Evolutionary conservation across 2,888 invertebrate genomes (phyloP), one percentile per base, ranked within the genome.

Genomic region (Acanthacorydalis orientalis): DNA sequence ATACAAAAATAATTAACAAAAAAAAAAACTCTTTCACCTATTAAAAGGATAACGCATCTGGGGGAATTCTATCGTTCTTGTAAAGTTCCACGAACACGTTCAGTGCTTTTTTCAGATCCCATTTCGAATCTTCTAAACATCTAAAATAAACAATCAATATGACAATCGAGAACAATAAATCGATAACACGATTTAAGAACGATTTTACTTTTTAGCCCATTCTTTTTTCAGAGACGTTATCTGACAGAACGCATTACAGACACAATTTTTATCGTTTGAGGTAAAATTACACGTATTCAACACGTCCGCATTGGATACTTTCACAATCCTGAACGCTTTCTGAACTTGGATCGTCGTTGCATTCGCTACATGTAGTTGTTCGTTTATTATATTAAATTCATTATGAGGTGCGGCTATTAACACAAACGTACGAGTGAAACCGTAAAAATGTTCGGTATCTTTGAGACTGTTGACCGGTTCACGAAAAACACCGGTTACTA

Each of bases 361-460:
- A 50, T 60, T 70, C 37, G 75, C 72, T 58, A 83, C 69, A 57
- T 75, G 73, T 10, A 80, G 55, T 67, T 78, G 72, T 57, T 85
- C 85, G 57, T 83, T 80, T 2, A 67, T 58, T 46, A 86, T 80
- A 52, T 73, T 73, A 59, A 77, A 81, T 48, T 77, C 73, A 1
- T 57, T 54, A 1, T 65, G 65, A 23, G 69, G 65, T 6, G 58
- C 57, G 0, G 68, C 63, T 4, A 63, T 57, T 12, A 83, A 57
- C 1, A 74, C 66, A 46, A 82, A 71, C 0, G 75, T 75, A 38
- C 79, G 65, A 0, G 68, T 67, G 59, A 83, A 83, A 0, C 72
- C 64, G 1, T 75, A 57, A 1, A 73, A 42, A 37, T 68, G 66
- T 46, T 74, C 75, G 8, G 68, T 64, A 10, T 72, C 70, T 0